Conservation (phyloP, 2,797 vertebrate species). For the Mico argentatus region DNA sequence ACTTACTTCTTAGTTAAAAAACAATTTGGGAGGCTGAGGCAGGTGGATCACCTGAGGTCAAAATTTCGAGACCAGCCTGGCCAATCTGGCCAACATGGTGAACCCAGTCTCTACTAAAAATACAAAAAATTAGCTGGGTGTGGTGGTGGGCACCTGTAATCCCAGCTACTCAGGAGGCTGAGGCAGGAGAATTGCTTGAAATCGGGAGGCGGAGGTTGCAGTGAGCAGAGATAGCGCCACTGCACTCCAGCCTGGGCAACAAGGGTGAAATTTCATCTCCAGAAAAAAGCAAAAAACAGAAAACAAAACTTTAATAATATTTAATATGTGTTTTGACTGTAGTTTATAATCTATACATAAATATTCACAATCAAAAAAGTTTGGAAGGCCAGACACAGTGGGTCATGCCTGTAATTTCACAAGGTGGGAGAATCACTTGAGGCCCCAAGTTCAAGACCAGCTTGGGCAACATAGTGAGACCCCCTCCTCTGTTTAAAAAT, state of each 20-base stretch:
- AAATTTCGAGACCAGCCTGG: neutral
- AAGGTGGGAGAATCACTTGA: neutral
- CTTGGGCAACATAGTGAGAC: neutral
- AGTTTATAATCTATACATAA: neutral
- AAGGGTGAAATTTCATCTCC: neutral
- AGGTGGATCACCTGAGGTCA: neutral
- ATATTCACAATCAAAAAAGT: neutral
- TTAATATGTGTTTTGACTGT: neutral
- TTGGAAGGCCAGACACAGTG: neutral
- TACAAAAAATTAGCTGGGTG: neutral
- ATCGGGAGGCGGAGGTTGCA: neutral
- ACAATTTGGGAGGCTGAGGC: neutral
- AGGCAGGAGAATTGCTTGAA: neutral
- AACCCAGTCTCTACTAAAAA: neutral
- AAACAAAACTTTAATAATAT: neutral
- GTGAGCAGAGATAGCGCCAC: neutral
- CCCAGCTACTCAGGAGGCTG: neutral
- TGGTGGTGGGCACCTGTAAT: neutral
- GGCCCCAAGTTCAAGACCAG: neutral
- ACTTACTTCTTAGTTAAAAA: constrained; percentile 13
- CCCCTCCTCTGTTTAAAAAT: neutral
- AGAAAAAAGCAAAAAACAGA: neutral
- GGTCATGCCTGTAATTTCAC: neutral
- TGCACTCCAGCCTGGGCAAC: neutral
- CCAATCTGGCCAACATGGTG: neutral